Evolutionary conservation across 2,888 invertebrate genomes (phyloP).

Genomic region (Zele albiditarsus): DNA sequence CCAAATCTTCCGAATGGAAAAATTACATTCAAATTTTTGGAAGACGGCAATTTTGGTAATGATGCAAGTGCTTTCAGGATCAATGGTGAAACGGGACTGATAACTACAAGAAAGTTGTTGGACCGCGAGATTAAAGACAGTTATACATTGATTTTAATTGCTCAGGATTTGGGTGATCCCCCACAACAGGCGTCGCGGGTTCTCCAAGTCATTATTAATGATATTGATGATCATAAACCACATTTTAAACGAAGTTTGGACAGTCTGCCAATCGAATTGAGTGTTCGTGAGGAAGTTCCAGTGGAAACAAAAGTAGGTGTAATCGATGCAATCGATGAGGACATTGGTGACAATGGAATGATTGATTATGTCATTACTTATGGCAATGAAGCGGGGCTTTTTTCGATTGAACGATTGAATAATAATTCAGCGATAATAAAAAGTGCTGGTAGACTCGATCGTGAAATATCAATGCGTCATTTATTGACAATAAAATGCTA

Average conservation of each 20-base stretch:
- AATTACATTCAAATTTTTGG: constrained; percentile 82
- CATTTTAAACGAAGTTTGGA: constrained; percentile 81
- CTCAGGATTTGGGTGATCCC: constrained; percentile 85
- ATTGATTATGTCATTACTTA: constrained; percentile 84
- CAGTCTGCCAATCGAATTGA: constrained; percentile 77
- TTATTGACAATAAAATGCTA: constrained; percentile 82
- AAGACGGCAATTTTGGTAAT: constrained; percentile 76
- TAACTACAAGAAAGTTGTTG: constrained; percentile 80
- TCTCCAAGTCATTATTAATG: constrained; percentile 80
- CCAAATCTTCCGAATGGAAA: constrained; percentile 84
- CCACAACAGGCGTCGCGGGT: constrained; percentile 84
- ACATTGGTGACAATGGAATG: constrained; percentile 83
- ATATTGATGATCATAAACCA: constrained; percentile 87
- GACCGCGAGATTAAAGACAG: constrained; percentile 84
- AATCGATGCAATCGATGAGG: constrained; percentile 83
- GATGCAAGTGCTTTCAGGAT: constrained; percentile 67
- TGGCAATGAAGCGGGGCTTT: constrained; percentile 81
- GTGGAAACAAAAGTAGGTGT: constrained; percentile 80
- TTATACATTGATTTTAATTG: constrained; percentile 86
- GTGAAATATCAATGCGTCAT: constrained; percentile 77
- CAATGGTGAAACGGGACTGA: constrained; percentile 78
- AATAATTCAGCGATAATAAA: constrained; percentile 80
- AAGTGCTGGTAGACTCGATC: constrained; percentile 79
- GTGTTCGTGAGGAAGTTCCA: constrained; percentile 80
- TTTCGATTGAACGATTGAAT: constrained; percentile 78